Evolutionary conservation across 2,888 invertebrate genomes (phyloP), one percentile per base, ranked within the genome.

Genomic region (Drosophila villosipedis): DNA sequence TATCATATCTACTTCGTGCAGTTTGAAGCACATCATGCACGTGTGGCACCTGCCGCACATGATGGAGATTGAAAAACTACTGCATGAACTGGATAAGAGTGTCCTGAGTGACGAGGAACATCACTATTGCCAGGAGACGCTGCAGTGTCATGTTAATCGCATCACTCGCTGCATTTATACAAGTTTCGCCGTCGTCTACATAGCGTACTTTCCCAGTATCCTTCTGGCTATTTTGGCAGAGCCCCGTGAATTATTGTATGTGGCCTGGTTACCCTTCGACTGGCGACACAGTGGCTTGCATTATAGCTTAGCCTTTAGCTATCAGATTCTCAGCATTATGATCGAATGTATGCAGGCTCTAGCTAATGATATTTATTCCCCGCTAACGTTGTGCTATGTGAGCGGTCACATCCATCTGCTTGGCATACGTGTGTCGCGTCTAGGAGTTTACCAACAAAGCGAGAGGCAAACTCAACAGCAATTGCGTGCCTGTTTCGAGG

Each of bases 261-360:
- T 71, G 12, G 89, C 82, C 0, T 90, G 83, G 64, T 66, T 83
- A 9, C 89, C 89, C 0, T 90, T 89, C 10, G 59, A 90, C 22
- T 77, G 76, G 75, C 58, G 16, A 0, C 4, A 7, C 7, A 76
- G 37, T 28, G 25, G 12, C 4, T 30, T 22, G 0, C 5, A 19
- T 1, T 85, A 53, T 25, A 37, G 30, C 2, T 0, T 74, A 10
- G 75, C 72, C 14, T 12, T 77, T 9, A 35, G 55, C 25, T 90
- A 71, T 47, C 89, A 90, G 61, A 4, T 54, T 0, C 0, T 68
- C 0, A 6, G 74, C 54, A 19, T 88, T 0, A 0, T 64, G 0
- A 4, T 43, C 0, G 72, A 71, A 3, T 59, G 68, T 4, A 0
- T 76, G 1, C 76, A 80, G 43, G 90, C 58, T 4, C 3, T 90